Conservation (phyloP, 2,888 invertebrate genomes). For the Trichogramma dendrolimi region DNA sequence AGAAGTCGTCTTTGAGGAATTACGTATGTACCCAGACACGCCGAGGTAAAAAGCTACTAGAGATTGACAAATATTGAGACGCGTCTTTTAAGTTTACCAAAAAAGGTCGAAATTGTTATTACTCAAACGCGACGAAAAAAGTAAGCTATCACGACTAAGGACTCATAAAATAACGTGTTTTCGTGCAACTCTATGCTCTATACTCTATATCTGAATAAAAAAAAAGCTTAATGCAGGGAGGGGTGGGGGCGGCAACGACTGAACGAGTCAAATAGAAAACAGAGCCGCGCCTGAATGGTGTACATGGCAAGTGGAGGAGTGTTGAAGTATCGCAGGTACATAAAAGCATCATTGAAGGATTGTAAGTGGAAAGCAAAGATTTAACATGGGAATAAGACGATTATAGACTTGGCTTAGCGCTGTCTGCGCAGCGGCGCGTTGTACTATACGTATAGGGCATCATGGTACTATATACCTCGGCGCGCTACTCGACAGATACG, state of each 20-base stretch:
- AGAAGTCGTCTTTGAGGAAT: too few relatives aligned
- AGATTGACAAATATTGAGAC: too few relatives aligned
- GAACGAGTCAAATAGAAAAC: not conserved
- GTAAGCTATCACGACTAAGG: too few relatives aligned
- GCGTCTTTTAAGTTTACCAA: too few relatives aligned
- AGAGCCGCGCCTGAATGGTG: not conserved
- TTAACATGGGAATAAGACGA: conserved; percentile 48
- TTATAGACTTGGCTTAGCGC: conserved; percentile 43
- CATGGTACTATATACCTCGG: conserved; percentile 14
- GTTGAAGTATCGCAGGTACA: not conserved
- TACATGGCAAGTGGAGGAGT: not conserved
- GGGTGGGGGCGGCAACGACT: not conserved
- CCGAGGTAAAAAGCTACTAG: too few relatives aligned
- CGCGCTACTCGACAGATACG: conserved; percentile 25
- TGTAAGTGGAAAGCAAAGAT: conserved; percentile 37
- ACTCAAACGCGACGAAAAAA: too few relatives aligned
- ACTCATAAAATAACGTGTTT: too few relatives aligned
- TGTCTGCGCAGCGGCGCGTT: conserved; percentile 17
- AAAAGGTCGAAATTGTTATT: too few relatives aligned
- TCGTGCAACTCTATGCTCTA: too few relatives aligned
- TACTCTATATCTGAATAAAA: too few relatives aligned
- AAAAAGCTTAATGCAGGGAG: not conserved
- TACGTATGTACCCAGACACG: too few relatives aligned
- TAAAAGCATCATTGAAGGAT: conserved; percentile 17
- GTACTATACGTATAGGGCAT: not conserved